Evolutionary conservation across 2,797 vertebrate species (phyloP), one percentile per base, ranked within the genome.

Genomic region (Moxostoma hubbsi): DNA sequence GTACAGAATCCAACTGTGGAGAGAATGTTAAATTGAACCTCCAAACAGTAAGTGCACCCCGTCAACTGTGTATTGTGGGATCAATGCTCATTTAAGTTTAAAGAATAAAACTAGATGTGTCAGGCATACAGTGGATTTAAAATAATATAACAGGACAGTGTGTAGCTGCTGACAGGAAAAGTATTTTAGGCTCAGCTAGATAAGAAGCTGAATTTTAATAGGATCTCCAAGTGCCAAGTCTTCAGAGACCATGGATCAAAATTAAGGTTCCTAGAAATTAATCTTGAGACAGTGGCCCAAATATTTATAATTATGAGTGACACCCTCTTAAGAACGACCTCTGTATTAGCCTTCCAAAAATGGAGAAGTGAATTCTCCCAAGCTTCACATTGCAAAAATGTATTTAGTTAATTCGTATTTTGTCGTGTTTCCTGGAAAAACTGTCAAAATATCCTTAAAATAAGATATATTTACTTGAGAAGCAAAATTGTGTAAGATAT

Each of bases 11-110:
- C 36, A 36, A 36, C 36, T 36, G 36, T 36, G 36, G 36, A 36
- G 36, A 43, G 16, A 47, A 47, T 2, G 55, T 10, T n/a, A 18
- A 16, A 7, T 11, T 43, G 1, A 43, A 24, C 3, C 5, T 63
- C 12, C 13, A 9, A 74, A 12, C 15, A 36, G 6, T 15, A 43
- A 18, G 49, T 43, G 57, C 50, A n/a, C 9, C 36, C 6, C 49
- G 11, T 73, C 12, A 51, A 12, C 12, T 53, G 58, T 36, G 46
- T n/a, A 16, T 15, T 1, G 11, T 62, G 9, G n/a, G 1, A 75
- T 75, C 73, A 66, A 66, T 66, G 10, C 62, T 75, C 51, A 75
- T 57, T 57, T 13, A 7, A 47, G 36, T 24, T 9, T 11, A 74
- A 50, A n/a, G 0, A 16, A 54, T 74, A 6, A 64, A 74, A 54